Base-by-base conservation (phyloP, 2,113 vertebrate genomes). In the Platysternon megacephalum region DNA sequence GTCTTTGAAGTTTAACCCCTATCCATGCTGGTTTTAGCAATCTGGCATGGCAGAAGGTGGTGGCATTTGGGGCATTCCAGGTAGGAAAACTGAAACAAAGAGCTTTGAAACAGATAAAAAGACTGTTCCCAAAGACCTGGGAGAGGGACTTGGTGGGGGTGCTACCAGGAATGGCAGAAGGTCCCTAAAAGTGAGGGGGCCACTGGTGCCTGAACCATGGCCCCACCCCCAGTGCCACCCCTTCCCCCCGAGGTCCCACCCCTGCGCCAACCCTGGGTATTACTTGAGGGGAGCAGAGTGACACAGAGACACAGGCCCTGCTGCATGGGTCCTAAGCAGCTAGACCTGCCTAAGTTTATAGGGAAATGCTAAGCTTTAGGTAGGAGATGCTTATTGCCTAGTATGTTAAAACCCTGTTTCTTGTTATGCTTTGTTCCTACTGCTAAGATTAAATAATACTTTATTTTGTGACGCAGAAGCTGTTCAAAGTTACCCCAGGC, bases 401-500 rank as follows among this genome's bases (percentile, higher is more conserved):
- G 79, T 89, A 13, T 72, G 17, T 82, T 89, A 82, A n/a, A 19
- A 53, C 46, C 8, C 12, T 52, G 78, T 91, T 91, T 84, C 72
- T 87, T 46, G 68, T 82, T 78, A 39, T 12, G 2, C 80, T 48
- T 83, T 28, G 2, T 42, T 93, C 6, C 11, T 86, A 72, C 79
- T 80, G 32, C 51, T 24, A 51, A 86, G 48, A 51, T 85, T 51
- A 76, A 94, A 55, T 4, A 2, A 2, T 44, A 74, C 22, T 55
- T 86, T 3, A 46, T 65, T 88, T 85, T 61, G 11, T 82, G 44
- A 35, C 32, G 35, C 61, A 65, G 52, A 84, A 94, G 79, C 85
- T 83, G 11, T 87, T 89, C 29, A 56, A 19, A 32, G 55, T 56
- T 6, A 74, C 78, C 83, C 24, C 11, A 6, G 56, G 74, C 11